Base-by-base conservation (phyloP, 2,113 vertebrate species). In the Periophthalmodon schlosseri region DNA sequence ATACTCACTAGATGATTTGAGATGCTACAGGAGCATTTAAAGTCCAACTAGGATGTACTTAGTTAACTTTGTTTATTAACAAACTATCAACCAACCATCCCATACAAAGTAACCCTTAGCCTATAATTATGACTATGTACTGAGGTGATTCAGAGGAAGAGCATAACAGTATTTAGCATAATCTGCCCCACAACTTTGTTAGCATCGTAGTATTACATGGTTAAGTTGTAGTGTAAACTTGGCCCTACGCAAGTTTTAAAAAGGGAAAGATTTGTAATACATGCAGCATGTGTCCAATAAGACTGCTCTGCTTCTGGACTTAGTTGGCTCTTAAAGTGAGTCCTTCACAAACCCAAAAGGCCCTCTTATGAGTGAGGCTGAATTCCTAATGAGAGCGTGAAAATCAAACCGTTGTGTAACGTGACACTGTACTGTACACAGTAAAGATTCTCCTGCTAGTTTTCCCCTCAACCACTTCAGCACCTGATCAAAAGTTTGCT, bases 401-500 rank as follows among this genome's bases (percentile, higher is more conserved):
- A 91, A 92, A 93, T 92, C 86, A 81, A 91, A 84, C 86, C 78
- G 68, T 82, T 63, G 88, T 88, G 93, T 94, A 94, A 94, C 75
- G 50, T 79, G 89, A 94, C 85, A 91, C 93, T 91, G 86, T 94
- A 93, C 92, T 93, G 92, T 94, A 94, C 91, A 93, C 90, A 87
- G 88, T 94, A 94, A 94, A 94, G 91, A 89, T 83, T 61, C 87
- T 87, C 87, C 57, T 57, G 72, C 83, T 78, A 77, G 68, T 85
- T 86, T 79, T 5, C 74, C 82, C 84, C 81, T 16, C 36, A 87
- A 89, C 82, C 82, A 79, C 81, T 90, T 88, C 84, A 91, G 83
- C 88, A 92, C 85, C 88, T 93, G 92, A 94, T 94, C 93, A 94
- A 94, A 94, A 93, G 92, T 93, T 89, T 87, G 86, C 88, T 77